Evolutionary conservation across 2,888 invertebrate genomes (phyloP).

Genomic region (Exephanes ischioxanthus): DNA sequence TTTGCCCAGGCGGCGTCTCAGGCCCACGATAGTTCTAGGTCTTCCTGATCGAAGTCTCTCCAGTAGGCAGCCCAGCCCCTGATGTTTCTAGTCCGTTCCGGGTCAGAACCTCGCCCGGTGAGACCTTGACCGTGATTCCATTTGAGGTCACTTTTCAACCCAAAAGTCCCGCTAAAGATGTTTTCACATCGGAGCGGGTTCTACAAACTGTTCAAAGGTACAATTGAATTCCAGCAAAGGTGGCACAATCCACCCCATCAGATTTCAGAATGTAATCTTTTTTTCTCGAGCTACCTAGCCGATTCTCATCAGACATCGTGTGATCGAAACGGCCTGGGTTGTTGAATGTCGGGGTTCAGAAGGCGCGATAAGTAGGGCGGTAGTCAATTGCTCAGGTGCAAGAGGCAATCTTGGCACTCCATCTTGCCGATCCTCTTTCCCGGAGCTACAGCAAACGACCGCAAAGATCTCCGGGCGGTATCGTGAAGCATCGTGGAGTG

Average conservation of each 20-base stretch:
- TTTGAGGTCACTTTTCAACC: not conserved
- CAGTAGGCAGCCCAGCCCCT: not conserved
- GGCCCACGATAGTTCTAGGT: too few species aligned
- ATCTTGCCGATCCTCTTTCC: slow-evolving; percentile 22
- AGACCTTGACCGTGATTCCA: not conserved
- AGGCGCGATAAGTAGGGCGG: slow-evolving; percentile 58
- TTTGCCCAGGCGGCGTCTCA: too few species aligned
- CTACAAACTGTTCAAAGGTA: not conserved
- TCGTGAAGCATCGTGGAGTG: slow-evolving; percentile 3
- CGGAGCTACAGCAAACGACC: not conserved
- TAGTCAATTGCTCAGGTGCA: slow-evolving; percentile 73
- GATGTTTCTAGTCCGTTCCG: not conserved
- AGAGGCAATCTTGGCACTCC: slow-evolving; percentile 71
- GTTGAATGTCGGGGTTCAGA: not conserved
- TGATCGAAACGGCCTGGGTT: not conserved
- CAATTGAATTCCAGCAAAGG: not conserved
- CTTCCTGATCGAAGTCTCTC: not conserved
- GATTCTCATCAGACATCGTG: not conserved
- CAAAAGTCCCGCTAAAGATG: not conserved
- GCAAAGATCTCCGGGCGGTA: slow-evolving; percentile 6
- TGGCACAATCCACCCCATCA: not conserved
- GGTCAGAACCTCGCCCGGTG: not conserved
- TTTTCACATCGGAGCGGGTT: not conserved
- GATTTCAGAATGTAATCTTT: not conserved
- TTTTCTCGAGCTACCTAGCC: not conserved